Base-by-base conservation (phyloP, 2,797 vertebrate species). In the Sebastes glaucus region DNA sequence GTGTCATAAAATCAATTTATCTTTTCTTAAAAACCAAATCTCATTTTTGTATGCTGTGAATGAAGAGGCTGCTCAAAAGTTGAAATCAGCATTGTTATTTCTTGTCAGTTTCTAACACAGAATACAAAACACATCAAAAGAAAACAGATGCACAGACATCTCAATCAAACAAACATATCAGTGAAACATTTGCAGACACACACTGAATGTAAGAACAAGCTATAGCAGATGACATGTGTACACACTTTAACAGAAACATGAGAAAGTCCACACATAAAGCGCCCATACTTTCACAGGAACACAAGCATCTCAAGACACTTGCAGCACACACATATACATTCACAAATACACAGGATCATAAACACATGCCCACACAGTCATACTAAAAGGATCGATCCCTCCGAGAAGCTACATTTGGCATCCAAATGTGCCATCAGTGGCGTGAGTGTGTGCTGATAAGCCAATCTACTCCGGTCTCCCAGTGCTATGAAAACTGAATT, bases 381-480 rank as follows among this genome's bases (percentile, higher is more conserved):
- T 60, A 25, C 25, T 28, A 49, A 53, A 33, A 77, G 67, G 33
- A 78, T 57, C 57, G 27, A 61, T 82, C 64, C 71, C 78, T 81
- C 63, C 18, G 61, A 83, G 84, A 30, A 52, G 66, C 60, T 28
- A 57, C 69, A 67, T 68, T 82, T 83, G 67, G 75, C 80, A 82
- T 74, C 86, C 84, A 89, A 84, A 91, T 79, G 78, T 71, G 82
- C 77, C 13, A 30, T 86, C 67, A 71, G 72, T 88, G 77, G 62
- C 74, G 69, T 78, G 73, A 86, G 32, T 83, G 77, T 86, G 76
- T 55, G 71, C 69, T 83, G 80, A 88, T 80, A 86, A 84, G 80
- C 89, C 86, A 80, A 88, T 90, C 88, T 90, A 57, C 85, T 87
- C 72, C 83, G 74, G 84, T 89, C 80, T 84, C 80, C 77, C 52